Base-by-base conservation (phyloP, 2,888 invertebrate genomes). In the Microchrysa polita region DNA sequence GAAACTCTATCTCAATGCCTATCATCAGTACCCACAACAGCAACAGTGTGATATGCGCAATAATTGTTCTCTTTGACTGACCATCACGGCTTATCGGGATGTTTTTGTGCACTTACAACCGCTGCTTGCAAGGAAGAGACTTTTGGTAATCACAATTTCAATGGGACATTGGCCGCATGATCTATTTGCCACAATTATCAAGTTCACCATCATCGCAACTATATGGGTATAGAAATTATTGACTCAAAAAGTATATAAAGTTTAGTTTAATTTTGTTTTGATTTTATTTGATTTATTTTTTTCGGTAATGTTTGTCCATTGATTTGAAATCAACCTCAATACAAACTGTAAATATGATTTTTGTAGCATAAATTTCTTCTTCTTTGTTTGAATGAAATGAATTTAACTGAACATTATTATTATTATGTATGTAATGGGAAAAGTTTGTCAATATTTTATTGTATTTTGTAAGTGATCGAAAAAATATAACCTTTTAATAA, bases 401-500 rank as follows among this genome's bases (percentile, higher is more conserved):
- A 48, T 48, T n/a, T 48, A 48, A n/a, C 4, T n/a, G 2, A 48
- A 48, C 4, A 48, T n/a, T n/a, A n/a, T n/a, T n/a, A n/a, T n/a
- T n/a, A n/a, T n/a, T 48, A 10, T n/a, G 16, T 48, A 48, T 48
- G 48, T n/a, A 48, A 48, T 48, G 2, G 16, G 10, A 48, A n/a
- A 48, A n/a, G 48, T 48, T 48, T 48, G 48, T 48, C 10, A 48
- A n/a, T 48, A 48, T 2, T 7, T 48, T n/a, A 48, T 7, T 48
- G 16, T 48, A 12, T n/a, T n/a, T 12, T 48, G 48, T 4, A 10
- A 48, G 12, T 7, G 16, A 48, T 48, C 4, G 48, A 48, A 48
- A n/a, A 48, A 48, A 48, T 48, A 48, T 48, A 5, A n/a, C 16
- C 48, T n/a, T n/a, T 48, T 48, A n/a, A n/a, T 48, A 48, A 42